Percentiles rank a stretch among this genome's conserved stretches.
phyloP scores from a whole-genome alignment of 2,888 invertebrate species.

The Mythimna lalbum region DNA sequence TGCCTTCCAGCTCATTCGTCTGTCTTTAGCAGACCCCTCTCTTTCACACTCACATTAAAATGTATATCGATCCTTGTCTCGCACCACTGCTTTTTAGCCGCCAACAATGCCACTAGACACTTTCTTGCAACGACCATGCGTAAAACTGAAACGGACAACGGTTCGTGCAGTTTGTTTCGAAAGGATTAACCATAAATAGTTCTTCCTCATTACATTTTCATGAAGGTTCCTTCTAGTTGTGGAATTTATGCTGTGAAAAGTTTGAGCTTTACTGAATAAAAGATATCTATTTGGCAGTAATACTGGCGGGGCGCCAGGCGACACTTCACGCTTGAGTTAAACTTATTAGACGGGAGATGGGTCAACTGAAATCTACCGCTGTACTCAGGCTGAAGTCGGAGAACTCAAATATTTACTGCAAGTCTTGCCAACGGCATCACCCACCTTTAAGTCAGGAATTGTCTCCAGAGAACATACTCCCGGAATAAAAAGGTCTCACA shows the following conservation, averaged over 20 bases:
- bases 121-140: slow-evolving; percentile 78
- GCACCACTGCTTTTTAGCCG: slow-evolving; percentile 75
- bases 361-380: slow-evolving; percentile 68
- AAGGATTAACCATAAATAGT: slow-evolving; percentile 90
- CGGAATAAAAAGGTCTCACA: no score
- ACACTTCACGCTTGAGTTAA: slow-evolving; percentile 77
- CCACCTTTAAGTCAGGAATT: no score
- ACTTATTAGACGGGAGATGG: slow-evolving; percentile 73
- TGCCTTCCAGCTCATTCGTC: slow-evolving; percentile 75
- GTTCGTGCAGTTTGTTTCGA: slow-evolving; percentile 85
- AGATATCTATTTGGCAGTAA: slow-evolving; percentile 87
- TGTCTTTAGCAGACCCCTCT: slow-evolving; percentile 69
- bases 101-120: slow-evolving; percentile 74
- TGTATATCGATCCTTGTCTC: slow-evolving; percentile 69
- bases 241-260: slow-evolving; percentile 88
- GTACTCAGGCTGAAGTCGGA: slow-evolving; percentile 36
- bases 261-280: slow-evolving; percentile 90
- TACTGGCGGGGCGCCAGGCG: slow-evolving; percentile 82
- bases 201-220: slow-evolving; percentile 89
- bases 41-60: slow-evolving; percentile 66
- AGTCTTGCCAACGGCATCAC: neutral
- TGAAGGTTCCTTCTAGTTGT: slow-evolving; percentile 84
- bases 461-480: no score
- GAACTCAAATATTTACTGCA: slow-evolving; percentile 13
- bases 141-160: slow-evolving; percentile 75